These are phyloP conservation scores for Silurus glanis DNA, from an alignment of 2,113 vertebrate species.

Conservation along the genomic window DNA sequence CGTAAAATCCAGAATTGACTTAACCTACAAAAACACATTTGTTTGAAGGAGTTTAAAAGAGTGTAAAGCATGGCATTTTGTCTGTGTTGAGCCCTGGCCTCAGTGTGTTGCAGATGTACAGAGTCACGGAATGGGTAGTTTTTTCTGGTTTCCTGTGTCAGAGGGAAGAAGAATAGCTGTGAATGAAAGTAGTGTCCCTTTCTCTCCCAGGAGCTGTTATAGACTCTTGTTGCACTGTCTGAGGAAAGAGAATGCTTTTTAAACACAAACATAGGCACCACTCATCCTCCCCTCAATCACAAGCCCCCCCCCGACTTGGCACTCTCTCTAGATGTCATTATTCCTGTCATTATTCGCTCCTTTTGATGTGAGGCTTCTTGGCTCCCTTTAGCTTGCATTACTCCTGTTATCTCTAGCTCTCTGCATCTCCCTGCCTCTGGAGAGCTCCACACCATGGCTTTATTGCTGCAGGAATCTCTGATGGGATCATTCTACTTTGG, in stretches of 20 bases:
- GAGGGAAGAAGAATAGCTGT: conserved; percentile 62
- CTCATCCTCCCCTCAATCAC: conserved; percentile 64
- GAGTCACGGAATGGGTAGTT: conserved; percentile 42
- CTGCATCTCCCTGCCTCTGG: conserved; percentile 58
- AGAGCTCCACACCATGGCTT: conserved; percentile 62
- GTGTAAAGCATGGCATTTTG: conserved; percentile 15
- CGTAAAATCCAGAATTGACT: background rate
- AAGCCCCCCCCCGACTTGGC: conserved; percentile 54
- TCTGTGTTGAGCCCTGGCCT: background rate
- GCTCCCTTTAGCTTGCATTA: conserved; percentile 70
- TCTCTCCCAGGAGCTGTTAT: conserved; percentile 73
- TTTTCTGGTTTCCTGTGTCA: conserved; percentile 47
- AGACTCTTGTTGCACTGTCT: conserved; percentile 69
- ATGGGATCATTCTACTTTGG: conserved; percentile 68
- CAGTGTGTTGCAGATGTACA: conserved; percentile 10
- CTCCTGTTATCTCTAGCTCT: conserved; percentile 65
- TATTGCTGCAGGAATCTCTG: conserved; percentile 62
- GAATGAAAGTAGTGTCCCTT: conserved; percentile 59
- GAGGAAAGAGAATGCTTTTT: conserved; percentile 60
- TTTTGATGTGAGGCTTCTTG: conserved; percentile 75
- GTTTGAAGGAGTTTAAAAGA: background rate
- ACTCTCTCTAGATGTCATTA: conserved; percentile 69
- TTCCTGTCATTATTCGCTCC: conserved; percentile 76
- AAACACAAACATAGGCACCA: conserved; percentile 74
- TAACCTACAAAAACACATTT: background rate